phyloP scores from a whole-genome alignment of 2,113 vertebrate species.

The Potamarius usumacintae region DNA sequence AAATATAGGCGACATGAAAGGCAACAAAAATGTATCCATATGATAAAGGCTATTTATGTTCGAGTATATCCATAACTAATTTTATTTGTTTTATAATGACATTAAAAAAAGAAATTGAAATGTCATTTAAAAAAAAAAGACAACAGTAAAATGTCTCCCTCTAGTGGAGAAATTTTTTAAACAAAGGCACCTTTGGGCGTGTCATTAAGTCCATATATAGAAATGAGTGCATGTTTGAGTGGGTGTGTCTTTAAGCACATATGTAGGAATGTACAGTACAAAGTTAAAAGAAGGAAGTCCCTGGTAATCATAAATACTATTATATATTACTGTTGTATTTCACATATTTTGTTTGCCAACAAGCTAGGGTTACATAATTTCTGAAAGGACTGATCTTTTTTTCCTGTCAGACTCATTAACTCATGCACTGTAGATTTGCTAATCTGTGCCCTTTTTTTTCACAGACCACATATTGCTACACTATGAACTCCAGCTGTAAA shows the following conservation, averaged over 20 bases:
- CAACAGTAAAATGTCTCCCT: conserved; percentile 35
- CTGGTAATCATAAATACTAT: not conserved
- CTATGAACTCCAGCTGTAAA: conserved; percentile 61
- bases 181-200: not conserved
- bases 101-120: not conserved
- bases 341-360: not conserved
- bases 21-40: not conserved
- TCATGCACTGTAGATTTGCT: not conserved
- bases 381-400: not conserved
- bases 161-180: not conserved
- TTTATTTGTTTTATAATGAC: not conserved
- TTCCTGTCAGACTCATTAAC: not conserved
- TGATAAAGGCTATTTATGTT: not conserved
- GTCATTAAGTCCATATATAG: not conserved
- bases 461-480: conserved; percentile 68
- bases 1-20: not conserved
- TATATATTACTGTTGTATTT: not conserved
- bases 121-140: not conserved
- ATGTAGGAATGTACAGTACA: not conserved
- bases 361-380: not conserved
- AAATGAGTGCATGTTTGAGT: not conserved
- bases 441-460: not conserved
- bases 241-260: not conserved
- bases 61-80: not conserved
- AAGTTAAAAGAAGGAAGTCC: not conserved